phyloP scores from a whole-genome alignment of 2,113 vertebrate genomes.

The Lophotis ruficrista region DNA sequence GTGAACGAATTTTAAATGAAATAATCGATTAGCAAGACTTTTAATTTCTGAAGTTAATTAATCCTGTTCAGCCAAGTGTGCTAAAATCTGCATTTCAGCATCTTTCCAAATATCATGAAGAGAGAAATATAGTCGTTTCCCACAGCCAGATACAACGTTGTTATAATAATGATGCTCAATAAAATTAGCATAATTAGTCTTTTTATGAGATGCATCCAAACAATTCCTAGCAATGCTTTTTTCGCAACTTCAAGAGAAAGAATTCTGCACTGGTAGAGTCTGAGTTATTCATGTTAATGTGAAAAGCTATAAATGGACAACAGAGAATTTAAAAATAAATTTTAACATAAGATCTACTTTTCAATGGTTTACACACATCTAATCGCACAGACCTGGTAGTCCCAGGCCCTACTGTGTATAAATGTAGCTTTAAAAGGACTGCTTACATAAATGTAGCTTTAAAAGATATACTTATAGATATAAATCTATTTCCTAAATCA shows the following conservation, averaged over 20 bases:
- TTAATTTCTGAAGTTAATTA: conserved; percentile 1
- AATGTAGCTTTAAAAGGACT: neutral
- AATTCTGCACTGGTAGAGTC: neutral
- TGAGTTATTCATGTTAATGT: neutral
- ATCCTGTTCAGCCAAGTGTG: neutral
- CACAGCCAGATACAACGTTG: neutral
- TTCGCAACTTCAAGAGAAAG: neutral
- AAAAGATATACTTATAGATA: neutral
- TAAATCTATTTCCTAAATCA: neutral
- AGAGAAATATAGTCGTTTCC: neutral
- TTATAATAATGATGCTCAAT: neutral
- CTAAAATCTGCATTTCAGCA: neutral
- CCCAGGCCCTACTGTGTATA: neutral
- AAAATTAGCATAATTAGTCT: neutral
- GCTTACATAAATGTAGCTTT: neutral
- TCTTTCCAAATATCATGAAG: neutral
- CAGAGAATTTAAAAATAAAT: neutral
- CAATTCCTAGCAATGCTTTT: neutral
- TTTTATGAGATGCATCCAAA: neutral
- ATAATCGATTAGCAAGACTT: neutral
- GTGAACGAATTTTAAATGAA: neutral
- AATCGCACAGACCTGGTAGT: neutral
- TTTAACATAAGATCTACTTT: neutral
- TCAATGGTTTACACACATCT: neutral
- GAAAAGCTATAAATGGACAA: neutral